Conservation (phyloP, 2,888 invertebrate species). For the Pollenia griseotomentosa region DNA sequence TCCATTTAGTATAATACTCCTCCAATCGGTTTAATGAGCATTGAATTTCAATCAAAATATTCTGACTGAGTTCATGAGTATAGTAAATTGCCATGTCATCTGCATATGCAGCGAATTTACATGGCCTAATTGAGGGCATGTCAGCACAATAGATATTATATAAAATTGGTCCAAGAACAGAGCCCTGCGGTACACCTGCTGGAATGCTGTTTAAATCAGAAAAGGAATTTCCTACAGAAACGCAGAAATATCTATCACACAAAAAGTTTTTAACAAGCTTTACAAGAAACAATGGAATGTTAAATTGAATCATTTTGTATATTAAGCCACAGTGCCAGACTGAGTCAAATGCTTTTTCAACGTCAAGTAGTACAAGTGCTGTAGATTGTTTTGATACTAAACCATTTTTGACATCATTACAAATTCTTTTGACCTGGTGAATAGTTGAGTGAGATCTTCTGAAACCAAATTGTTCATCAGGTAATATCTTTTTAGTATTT, state of each 20-base stretch:
- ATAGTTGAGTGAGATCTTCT: slow-evolving; percentile 13
- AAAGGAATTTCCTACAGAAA: no score
- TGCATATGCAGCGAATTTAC: neutral
- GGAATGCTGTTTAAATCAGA: no score
- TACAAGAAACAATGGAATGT: no score
- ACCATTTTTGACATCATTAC: slow-evolving; percentile 29
- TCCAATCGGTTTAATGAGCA: neutral
- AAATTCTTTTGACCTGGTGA: slow-evolving; percentile 48
- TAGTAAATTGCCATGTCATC: no score
- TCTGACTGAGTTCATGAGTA: slow-evolving; percentile 3
- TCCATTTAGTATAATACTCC: slow-evolving; percentile 33
- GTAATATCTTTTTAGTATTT: neutral
- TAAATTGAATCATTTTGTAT: no score
- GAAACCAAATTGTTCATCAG: slow-evolving; percentile 37
- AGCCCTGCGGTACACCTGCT: no score
- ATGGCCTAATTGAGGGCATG: no score
- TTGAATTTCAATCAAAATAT: slow-evolving; percentile 17
- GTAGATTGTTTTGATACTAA: slow-evolving; percentile 3
- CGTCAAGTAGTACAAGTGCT: neutral
- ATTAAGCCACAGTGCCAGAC: neutral
- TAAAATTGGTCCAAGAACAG: no score
- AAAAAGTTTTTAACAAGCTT: no score
- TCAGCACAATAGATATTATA: no score
- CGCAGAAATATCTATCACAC: no score
- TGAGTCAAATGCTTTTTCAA: no score